Conservation (phyloP, 2,888 invertebrate species). For the Cyrtodaria siliqua region DNA sequence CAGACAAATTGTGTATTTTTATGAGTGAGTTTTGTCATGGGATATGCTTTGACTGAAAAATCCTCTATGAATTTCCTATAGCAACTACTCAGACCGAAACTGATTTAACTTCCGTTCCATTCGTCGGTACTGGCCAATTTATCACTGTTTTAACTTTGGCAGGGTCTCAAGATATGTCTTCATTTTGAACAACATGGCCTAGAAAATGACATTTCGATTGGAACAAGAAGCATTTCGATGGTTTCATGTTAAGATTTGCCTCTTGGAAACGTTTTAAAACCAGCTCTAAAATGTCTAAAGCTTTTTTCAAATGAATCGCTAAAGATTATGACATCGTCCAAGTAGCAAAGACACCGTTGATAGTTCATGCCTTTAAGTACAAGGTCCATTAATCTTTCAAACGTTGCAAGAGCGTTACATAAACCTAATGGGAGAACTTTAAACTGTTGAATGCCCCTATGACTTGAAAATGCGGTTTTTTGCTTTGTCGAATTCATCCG, state of each 20-base stretch:
- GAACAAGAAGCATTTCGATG: slow-evolving; percentile 24
- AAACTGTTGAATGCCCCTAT: not conserved
- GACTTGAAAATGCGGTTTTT: not conserved
- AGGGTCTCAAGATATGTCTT: slow-evolving; percentile 2
- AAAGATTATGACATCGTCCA: slow-evolving; percentile 4
- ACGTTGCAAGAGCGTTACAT: not conserved
- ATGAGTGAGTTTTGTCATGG: not conserved
- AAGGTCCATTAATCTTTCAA: not conserved
- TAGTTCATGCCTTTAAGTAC: not conserved
- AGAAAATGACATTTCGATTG: slow-evolving; percentile 14
- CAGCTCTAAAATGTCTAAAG: not conserved
- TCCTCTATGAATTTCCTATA: slow-evolving; percentile 25
- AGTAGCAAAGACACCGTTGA: not conserved
- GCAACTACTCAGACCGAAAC: not conserved
- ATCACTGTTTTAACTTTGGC: not conserved
- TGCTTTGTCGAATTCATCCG: slow-evolving; percentile 1
- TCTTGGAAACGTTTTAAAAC: slow-evolving; percentile 8
- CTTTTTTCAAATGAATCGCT: slow-evolving; percentile 1
- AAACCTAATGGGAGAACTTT: not conserved
- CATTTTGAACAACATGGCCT: slow-evolving; percentile 20
- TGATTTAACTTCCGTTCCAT: not conserved
- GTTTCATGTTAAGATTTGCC: slow-evolving; percentile 8
- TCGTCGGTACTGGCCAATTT: not conserved
- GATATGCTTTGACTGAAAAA: slow-evolving; percentile 5
- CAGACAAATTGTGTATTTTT: slow-evolving; percentile 9